Conservation (phyloP, 2,113 vertebrate species). For the Psettodes erumei region DNA sequence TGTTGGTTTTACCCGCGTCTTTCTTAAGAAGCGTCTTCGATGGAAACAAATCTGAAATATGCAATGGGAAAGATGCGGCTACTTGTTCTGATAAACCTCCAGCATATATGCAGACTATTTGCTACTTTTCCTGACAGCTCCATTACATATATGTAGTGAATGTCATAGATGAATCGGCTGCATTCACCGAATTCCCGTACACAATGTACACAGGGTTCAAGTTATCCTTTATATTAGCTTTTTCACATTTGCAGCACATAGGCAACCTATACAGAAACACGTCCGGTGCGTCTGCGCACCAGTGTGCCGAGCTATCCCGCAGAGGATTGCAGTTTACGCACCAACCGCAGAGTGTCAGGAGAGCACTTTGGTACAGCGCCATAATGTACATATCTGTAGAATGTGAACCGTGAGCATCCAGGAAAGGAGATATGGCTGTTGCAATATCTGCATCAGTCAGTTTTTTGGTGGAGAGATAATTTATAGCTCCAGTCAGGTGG, state of each 20-base stretch:
- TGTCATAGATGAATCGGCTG: background rate
- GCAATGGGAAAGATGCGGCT: background rate
- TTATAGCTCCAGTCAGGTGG: background rate
- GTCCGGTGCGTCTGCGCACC: background rate
- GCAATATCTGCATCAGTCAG: background rate
- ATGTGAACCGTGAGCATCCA: slow-evolving; percentile 3
- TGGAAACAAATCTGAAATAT: background rate
- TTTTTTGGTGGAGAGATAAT: background rate
- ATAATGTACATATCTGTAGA: slow-evolving; percentile 4
- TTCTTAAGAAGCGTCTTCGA: background rate
- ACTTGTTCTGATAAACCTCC: background rate
- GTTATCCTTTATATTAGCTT: background rate
- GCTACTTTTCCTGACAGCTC: background rate
- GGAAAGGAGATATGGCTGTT: background rate
- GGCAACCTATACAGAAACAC: background rate
- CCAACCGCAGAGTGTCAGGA: slow-evolving; percentile 74
- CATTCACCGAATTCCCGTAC: background rate
- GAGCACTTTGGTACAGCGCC: slow-evolving; percentile 66
- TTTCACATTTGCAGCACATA: background rate
- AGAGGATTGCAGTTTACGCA: slow-evolving; percentile 63
- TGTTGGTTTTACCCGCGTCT: no score
- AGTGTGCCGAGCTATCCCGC: background rate
- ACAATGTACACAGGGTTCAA: background rate
- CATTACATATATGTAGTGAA: no score
- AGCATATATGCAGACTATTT: background rate